Conservation (phyloP, 1,140 invertebrate genomes). For the Anthonomus grandis region DNA sequence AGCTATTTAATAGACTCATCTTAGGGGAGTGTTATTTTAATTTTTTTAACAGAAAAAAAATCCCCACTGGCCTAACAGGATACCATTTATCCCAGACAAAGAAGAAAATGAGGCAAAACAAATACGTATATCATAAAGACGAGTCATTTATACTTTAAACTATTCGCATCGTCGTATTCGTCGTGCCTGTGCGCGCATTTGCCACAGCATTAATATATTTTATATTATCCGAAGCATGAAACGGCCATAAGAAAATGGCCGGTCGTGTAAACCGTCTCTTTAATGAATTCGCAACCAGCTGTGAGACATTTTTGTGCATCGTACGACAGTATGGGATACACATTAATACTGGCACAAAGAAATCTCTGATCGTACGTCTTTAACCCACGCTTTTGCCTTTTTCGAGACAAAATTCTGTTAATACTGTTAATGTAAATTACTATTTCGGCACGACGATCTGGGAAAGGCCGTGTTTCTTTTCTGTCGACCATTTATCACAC, state of each 20-base stretch:
- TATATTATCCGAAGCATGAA: constrained; percentile 22
- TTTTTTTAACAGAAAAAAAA: too few relatives aligned
- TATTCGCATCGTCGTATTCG: constrained; percentile 23
- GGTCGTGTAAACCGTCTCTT: constrained; percentile 37
- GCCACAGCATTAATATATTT: constrained; percentile 22
- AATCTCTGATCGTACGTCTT: constrained; percentile 17
- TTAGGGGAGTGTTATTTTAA: too few relatives aligned
- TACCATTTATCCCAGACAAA: too few relatives aligned
- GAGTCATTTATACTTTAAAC: constrained; percentile 16
- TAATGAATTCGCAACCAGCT: constrained; percentile 41
- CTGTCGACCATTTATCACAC: constrained; percentile 6
- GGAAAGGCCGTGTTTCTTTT: constrained; percentile 8
- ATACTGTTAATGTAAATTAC: constrained; percentile 18
- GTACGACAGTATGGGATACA: constrained; percentile 27
- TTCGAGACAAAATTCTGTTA: constrained; percentile 8
- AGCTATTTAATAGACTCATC: too few relatives aligned
- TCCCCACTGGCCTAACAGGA: too few relatives aligned
- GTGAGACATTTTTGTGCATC: constrained; percentile 35
- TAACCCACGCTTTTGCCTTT: constrained; percentile 11
- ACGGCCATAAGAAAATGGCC: constrained; percentile 31
- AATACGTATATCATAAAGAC: constrained; percentile 19
- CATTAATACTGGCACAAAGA: constrained; percentile 31
- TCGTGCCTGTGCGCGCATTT: constrained; percentile 20
- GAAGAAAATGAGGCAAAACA: constrained; percentile 2
- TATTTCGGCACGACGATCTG: constrained; percentile 12